phyloP scores from a whole-genome alignment of 2,113 vertebrate species.

The Hemiprocne comata region DNA sequence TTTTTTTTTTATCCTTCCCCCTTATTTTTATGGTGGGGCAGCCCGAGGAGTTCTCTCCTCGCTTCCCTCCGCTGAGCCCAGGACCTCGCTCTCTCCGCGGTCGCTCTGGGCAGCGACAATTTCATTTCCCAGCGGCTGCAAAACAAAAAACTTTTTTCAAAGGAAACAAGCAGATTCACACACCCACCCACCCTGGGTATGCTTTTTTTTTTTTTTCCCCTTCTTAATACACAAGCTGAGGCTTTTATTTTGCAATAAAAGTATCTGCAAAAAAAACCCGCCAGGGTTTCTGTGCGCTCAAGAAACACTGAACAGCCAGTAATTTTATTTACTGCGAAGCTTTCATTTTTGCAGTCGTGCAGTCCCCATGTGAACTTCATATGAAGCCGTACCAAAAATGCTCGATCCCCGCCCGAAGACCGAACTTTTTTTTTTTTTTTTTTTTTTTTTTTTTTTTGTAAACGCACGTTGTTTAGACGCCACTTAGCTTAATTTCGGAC shows the following conservation, averaged over 20 bases:
- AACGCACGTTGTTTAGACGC: background rate
- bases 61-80: background rate
- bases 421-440: background rate
- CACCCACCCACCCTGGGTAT: background rate
- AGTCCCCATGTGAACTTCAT: slow-evolving; percentile 44
- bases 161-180: slow-evolving; percentile 36
- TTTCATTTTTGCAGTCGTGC: slow-evolving; percentile 48
- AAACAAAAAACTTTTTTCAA: slow-evolving; percentile 49
- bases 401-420: background rate
- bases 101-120: slow-evolving; percentile 18
- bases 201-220: no score
- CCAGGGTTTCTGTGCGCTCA: background rate
- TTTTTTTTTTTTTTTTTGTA: no score
- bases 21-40: background rate
- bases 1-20: background rate
- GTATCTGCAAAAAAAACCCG: background rate
- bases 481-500: background rate
- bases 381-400: slow-evolving; percentile 3
- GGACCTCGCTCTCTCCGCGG: background rate
- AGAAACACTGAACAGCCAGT: background rate
- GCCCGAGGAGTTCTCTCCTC: background rate
- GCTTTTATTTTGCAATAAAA: slow-evolving; percentile 15
- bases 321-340: slow-evolving; percentile 17
- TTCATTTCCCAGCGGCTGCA: slow-evolving; percentile 46
- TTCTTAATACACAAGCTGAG: background rate